Conservation (phyloP, 2,113 vertebrate species). For the Oncorhynchus tshawytscha region DNA sequence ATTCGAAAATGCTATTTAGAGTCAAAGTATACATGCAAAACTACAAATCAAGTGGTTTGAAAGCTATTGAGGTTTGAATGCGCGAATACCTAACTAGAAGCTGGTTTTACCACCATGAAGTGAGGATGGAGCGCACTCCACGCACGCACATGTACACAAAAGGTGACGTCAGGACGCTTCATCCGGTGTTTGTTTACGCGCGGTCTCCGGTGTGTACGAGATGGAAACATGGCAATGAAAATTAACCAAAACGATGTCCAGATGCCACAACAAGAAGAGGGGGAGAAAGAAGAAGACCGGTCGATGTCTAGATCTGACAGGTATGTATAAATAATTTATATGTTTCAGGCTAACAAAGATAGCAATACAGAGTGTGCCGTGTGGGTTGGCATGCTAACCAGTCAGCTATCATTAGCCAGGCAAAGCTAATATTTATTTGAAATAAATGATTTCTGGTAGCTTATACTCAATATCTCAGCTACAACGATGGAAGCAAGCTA, state of each 20-base stretch:
- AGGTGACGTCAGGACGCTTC: slow-evolving; percentile 47
- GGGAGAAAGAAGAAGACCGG: slow-evolving; percentile 38
- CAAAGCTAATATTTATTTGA: no score
- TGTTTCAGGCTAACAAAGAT: background rate
- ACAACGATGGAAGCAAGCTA: background rate
- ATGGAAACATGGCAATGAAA: slow-evolving; percentile 59
- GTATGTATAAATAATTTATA: slow-evolving; percentile 30
- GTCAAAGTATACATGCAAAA: no score
- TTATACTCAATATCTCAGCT: no score
- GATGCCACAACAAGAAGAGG: slow-evolving; percentile 36
- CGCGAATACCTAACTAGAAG: no score
- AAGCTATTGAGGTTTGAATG: no score
- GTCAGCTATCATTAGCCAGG: background rate
- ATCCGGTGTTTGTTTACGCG: slow-evolving; percentile 42
- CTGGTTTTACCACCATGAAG: no score
- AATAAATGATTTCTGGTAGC: no score
- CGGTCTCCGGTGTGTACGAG: background rate
- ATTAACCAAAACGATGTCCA: slow-evolving; percentile 27
- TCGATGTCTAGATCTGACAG: slow-evolving; percentile 63
- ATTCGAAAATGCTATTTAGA: no score
- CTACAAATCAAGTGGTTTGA: no score
- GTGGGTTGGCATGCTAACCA: no score
- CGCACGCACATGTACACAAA: background rate
- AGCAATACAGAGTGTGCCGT: background rate
- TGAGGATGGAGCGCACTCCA: no score